Percentiles rank a stretch among this genome's conserved stretches.
Conservation (phyloP, 2,888 invertebrate genomes). For the Tenthredo notha region DNA sequence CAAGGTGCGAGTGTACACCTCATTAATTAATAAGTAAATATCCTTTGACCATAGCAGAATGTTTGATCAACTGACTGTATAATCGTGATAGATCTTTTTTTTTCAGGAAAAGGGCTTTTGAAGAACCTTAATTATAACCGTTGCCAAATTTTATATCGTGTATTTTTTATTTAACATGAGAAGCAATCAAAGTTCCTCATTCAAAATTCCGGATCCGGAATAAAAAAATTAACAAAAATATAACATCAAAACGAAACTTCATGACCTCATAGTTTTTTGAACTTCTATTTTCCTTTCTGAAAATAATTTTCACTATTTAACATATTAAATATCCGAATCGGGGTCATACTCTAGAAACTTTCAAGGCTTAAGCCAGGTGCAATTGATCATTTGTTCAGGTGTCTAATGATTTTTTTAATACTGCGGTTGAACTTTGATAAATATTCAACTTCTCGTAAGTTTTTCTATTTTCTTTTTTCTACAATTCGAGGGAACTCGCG, state of each 20-base stretch:
- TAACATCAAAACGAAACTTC: not conserved
- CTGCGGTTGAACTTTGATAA: not conserved
- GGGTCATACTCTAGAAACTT: too few species aligned
- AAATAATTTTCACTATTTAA: not conserved
- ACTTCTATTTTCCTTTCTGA: not conserved
- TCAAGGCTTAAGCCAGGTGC: not conserved
- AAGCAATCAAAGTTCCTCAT: not conserved
- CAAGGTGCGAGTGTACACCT: not conserved
- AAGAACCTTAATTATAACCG: not conserved
- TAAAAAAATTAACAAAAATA: not conserved
- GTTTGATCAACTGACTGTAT: not conserved
- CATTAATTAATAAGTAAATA: slow-evolving; percentile 5
- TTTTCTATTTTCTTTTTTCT: not conserved
- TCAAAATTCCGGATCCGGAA: not conserved
- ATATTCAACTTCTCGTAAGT: not conserved
- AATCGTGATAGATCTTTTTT: not conserved
- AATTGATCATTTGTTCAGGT: not conserved
- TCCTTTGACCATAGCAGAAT: not conserved
- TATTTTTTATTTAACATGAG: not conserved
- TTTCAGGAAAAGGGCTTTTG: not conserved
- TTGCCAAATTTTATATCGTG: not conserved
- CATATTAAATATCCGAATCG: not conserved
- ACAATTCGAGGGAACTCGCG: not conserved
- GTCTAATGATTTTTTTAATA: not conserved
- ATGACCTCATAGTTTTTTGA: not conserved